phyloP scores from a whole-genome alignment of 2,113 vertebrate genomes.

The Apteryx mantelli region DNA sequence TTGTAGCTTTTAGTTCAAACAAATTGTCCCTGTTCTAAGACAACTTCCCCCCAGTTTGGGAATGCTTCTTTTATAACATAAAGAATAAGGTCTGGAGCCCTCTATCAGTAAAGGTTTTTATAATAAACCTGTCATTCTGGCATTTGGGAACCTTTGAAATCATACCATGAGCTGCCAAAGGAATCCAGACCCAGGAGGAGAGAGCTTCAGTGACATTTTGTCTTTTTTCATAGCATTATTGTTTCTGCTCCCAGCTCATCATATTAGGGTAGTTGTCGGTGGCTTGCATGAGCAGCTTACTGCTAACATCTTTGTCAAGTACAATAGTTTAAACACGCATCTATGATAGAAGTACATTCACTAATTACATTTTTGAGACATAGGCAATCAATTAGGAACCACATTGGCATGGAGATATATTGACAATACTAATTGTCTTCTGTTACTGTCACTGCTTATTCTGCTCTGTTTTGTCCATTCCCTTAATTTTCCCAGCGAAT shows the following conservation, averaged over 20 bases:
- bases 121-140: neutral
- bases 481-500: neutral
- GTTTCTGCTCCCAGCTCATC: neutral
- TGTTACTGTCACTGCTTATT: neutral
- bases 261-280: neutral
- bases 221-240: neutral
- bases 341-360: neutral
- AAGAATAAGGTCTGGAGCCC: neutral
- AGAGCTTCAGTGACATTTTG: neutral
- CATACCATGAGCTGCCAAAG: neutral
- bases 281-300: neutral
- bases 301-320: neutral
- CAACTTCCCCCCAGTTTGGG: neutral
- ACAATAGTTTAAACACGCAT: neutral
- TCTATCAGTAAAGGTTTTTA: neutral
- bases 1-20: conserved; percentile 1
- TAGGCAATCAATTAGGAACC: neutral
- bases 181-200: neutral
- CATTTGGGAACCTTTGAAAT: neutral
- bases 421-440: conserved; percentile 4
- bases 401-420: neutral
- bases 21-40: neutral
- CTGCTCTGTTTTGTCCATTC: neutral
- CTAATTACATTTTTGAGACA: conserved; percentile 24
- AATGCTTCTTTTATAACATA: neutral